These are phyloP conservation scores for Latrodectus elegans DNA, from an alignment of 2,888 invertebrate species.

Conservation along the genomic window DNA sequence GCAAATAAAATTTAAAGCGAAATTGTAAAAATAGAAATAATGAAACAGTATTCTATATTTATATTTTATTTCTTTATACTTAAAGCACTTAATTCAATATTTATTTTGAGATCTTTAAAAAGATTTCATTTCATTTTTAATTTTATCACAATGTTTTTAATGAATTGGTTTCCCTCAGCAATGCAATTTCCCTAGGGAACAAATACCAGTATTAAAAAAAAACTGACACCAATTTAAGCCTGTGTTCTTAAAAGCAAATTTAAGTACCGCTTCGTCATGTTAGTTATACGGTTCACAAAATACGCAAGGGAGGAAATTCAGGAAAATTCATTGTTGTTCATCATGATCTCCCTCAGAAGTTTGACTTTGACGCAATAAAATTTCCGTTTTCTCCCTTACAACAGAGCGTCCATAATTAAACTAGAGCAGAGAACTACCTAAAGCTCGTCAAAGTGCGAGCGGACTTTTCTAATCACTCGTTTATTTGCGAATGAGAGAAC, in stretches of 20 bases:
- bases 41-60: no score
- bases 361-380: constrained; percentile 57
- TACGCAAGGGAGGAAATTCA: constrained; percentile 41
- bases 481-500: constrained; percentile 1
- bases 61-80: no score
- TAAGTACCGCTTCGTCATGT: constrained; percentile 5
- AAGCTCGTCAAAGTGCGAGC: constrained; percentile 22
- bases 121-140: neutral
- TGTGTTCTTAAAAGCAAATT: constrained; percentile 30
- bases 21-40: no score
- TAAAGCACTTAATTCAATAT: neutral
- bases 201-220: constrained; percentile 14
- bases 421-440: constrained; percentile 13
- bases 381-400: neutral
- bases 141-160: no score
- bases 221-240: constrained; percentile 12
- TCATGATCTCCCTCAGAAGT: constrained; percentile 10
- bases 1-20: no score
- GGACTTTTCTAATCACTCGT: constrained; percentile 35
- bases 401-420: constrained; percentile 28
- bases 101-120: neutral
- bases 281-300: constrained; percentile 37
- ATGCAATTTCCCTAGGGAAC: constrained; percentile 19
- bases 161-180: neutral
- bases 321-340: constrained; percentile 13